phyloP scores from a whole-genome alignment of 2,113 vertebrate genomes.

The Lontra canadensis region DNA sequence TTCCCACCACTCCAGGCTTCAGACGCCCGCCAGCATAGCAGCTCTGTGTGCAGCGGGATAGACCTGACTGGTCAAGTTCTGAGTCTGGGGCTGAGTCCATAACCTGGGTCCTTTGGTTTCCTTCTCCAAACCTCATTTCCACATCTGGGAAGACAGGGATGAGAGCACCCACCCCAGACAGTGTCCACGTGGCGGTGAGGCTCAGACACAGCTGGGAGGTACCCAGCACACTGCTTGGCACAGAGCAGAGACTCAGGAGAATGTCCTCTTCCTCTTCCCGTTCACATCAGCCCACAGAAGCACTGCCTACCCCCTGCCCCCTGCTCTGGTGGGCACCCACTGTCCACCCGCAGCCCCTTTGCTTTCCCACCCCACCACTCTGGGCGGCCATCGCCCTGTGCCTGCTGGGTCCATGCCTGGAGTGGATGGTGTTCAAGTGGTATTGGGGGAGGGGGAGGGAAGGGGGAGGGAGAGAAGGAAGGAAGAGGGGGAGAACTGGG shows the following conservation, averaged over 20 bases:
- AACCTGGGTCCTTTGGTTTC: neutral
- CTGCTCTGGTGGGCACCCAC: neutral
- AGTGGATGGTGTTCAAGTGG: neutral
- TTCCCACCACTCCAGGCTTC: neutral
- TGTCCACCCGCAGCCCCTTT: neutral
- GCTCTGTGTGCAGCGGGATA: neutral
- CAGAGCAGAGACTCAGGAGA: neutral
- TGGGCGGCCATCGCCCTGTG: neutral
- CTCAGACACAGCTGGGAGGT: neutral
- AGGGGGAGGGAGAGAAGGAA: accelerated
- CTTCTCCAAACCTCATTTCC: neutral
- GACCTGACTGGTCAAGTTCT: neutral
- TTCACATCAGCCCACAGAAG: neutral
- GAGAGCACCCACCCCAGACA: neutral
- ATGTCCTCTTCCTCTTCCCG: neutral
- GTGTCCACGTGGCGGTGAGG: neutral
- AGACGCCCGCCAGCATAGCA: neutral
- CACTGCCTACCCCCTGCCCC: neutral
- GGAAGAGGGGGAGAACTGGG: no score
- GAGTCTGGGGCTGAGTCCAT: neutral
- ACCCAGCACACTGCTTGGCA: neutral
- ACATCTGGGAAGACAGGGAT: neutral
- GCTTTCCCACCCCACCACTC: no score
- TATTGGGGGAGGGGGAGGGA: no score
- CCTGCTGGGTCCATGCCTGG: neutral